Evolutionary conservation across 2,113 vertebrate species (phyloP).

Genomic region (Puntigrus tetrazona): DNA sequence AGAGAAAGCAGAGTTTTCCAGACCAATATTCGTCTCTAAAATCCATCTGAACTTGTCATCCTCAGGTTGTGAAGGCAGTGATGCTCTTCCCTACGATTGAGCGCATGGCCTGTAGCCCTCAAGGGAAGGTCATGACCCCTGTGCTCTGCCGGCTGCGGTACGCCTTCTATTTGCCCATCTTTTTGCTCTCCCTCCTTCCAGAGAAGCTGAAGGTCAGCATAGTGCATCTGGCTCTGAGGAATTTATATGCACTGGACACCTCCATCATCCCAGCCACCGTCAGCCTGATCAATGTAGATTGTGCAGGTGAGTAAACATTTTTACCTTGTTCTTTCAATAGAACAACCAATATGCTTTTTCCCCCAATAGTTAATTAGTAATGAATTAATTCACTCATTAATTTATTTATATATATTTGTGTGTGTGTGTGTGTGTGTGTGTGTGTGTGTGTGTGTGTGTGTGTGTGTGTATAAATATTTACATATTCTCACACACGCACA

Average conservation of each 20-base stretch:
- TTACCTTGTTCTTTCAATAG: not conserved
- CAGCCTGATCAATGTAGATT: conserved; percentile 81
- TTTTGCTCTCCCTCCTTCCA: conserved; percentile 86
- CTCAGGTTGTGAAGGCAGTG: conserved; percentile 84
- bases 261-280: conserved; percentile 68
- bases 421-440: not conserved
- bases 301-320: conserved; percentile 79
- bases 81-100: conserved; percentile 96
- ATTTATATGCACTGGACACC: conserved; percentile 67
- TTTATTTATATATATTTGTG: not conserved
- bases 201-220: conserved; percentile 77
- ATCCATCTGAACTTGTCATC: not conserved
- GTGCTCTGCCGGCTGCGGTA: conserved; percentile 88
- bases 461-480: no score
- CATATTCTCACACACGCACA: no score
- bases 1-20: not conserved
- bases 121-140: conserved; percentile 86
- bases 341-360: not conserved
- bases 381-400: no score
- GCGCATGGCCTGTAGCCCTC: conserved; percentile 86
- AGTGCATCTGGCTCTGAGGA: conserved; percentile 67
- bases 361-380: no score
- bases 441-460: not conserved
- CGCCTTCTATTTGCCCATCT: conserved; percentile 79
- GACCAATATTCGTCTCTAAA: not conserved